phyloP scores from a whole-genome alignment of 2,888 invertebrate genomes.

The Crematogaster levior region DNA sequence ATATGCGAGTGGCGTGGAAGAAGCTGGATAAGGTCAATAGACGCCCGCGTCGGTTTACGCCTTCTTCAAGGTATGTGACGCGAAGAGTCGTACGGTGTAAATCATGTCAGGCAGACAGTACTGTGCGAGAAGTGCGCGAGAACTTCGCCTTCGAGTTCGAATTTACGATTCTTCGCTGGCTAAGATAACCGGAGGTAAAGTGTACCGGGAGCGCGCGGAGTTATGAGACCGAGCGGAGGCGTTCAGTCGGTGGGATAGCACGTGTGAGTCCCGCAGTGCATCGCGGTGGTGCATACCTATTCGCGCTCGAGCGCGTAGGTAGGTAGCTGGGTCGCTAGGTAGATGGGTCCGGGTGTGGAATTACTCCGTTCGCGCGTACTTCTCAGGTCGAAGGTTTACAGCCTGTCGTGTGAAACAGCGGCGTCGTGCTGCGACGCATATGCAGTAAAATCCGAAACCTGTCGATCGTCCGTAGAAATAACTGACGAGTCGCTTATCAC shows the following conservation, averaged over 20 bases:
- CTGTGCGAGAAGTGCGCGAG: constrained; percentile 47
- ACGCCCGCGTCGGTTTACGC: constrained; percentile 68
- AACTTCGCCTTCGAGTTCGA: constrained; percentile 64
- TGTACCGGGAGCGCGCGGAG: constrained; percentile 33
- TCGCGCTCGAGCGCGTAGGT: constrained; percentile 41
- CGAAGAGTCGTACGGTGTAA: constrained; percentile 70
- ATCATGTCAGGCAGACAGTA: constrained; percentile 65
- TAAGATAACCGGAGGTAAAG: constrained; percentile 74
- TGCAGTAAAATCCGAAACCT: constrained; percentile 67
- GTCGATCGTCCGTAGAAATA: constrained; percentile 69
- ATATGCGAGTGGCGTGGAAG: constrained; percentile 20
- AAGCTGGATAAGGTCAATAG: constrained; percentile 50
- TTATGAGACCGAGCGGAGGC: constrained; percentile 48
- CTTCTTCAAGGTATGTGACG: constrained; percentile 73
- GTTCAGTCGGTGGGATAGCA: constrained; percentile 40
- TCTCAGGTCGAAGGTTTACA: constrained; percentile 48
- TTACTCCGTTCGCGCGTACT: constrained; percentile 54
- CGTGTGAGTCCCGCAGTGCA: constrained; percentile 20
- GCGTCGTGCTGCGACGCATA: background rate
- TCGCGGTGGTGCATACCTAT: constrained; percentile 19
- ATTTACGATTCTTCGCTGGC: constrained; percentile 73
- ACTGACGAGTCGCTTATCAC: constrained; percentile 46
- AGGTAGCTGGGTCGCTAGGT: constrained; percentile 70
- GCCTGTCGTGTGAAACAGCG: constrained; percentile 37
- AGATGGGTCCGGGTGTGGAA: constrained; percentile 64